phyloP scores from a whole-genome alignment of 2,113 vertebrate species.

The Mormyrus iriodes region DNA sequence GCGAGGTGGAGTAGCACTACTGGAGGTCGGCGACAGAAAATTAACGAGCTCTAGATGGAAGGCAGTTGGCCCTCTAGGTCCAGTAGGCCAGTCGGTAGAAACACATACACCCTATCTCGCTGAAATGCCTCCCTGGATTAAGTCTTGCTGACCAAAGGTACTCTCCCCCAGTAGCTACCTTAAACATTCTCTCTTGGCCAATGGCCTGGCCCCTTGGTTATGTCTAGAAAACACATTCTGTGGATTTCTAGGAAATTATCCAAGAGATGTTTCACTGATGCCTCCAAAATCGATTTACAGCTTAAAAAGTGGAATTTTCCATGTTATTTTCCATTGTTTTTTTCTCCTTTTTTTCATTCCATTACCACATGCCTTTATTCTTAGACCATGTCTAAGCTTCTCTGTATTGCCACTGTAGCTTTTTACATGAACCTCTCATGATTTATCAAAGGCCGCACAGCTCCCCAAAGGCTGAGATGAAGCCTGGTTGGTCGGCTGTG shows the following conservation, averaged over 20 bases:
- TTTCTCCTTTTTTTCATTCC: neutral
- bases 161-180: neutral
- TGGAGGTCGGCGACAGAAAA: neutral
- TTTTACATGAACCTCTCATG: neutral
- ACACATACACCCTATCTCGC: neutral
- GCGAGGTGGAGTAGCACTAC: neutral
- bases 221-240: neutral
- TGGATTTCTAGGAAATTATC: neutral
- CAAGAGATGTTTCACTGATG: neutral
- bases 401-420: neutral
- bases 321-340: neutral
- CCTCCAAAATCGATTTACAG: neutral
- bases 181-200: neutral
- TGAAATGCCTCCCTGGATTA: neutral
- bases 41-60: neutral
- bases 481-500: neutral
- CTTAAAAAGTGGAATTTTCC: neutral
- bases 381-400: neutral
- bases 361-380: neutral
- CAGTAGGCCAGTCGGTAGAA: neutral
- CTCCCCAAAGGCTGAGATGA: neutral
- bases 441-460: neutral
- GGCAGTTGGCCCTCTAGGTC: neutral
- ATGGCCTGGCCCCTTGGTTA: neutral
- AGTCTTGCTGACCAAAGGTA: neutral